phyloP scores from a whole-genome alignment of 2,888 invertebrate species.

The Suillia variegata region DNA sequence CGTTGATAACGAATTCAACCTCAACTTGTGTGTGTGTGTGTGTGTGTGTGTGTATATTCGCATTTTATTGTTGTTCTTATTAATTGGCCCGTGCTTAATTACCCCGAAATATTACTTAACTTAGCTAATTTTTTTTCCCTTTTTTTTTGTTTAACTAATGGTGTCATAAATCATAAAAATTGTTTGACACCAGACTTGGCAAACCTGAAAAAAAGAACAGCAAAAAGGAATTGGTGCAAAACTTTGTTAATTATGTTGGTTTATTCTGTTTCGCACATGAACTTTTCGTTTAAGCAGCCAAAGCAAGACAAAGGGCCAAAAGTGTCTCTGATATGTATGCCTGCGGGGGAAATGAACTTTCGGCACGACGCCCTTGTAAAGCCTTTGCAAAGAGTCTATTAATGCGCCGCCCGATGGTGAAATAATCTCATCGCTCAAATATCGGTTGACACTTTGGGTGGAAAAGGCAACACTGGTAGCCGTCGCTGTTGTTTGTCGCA shows the following conservation, averaged over 20 bases:
- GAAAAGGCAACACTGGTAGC: slow-evolving; percentile 11
- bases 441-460: slow-evolving; percentile 23
- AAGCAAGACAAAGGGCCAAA: slow-evolving; percentile 13
- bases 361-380: no score
- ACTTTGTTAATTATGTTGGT: slow-evolving; percentile 21
- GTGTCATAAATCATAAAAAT: slow-evolving; percentile 34
- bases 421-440: slow-evolving; percentile 29
- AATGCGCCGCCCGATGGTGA: slow-evolving; percentile 7
- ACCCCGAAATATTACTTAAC: not conserved
- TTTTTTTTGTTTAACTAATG: no score
- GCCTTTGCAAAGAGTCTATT: slow-evolving; percentile 1
- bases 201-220: not conserved
- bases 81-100: not conserved
- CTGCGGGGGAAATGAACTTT: no score
- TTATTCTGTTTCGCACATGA: slow-evolving; percentile 15
- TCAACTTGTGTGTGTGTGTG: not conserved
- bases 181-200: slow-evolving; percentile 5
- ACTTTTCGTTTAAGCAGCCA: slow-evolving; percentile 14
- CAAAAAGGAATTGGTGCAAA: slow-evolving; percentile 11
- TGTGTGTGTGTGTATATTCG: not conserved
- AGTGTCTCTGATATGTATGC: slow-evolving; percentile 1
- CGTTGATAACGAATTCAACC: not conserved
- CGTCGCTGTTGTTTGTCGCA: not conserved
- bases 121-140: slow-evolving; percentile 12
- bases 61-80: not conserved